Conservation (phyloP, 2,797 vertebrate species). For the Alexandromys oeconomus region DNA sequence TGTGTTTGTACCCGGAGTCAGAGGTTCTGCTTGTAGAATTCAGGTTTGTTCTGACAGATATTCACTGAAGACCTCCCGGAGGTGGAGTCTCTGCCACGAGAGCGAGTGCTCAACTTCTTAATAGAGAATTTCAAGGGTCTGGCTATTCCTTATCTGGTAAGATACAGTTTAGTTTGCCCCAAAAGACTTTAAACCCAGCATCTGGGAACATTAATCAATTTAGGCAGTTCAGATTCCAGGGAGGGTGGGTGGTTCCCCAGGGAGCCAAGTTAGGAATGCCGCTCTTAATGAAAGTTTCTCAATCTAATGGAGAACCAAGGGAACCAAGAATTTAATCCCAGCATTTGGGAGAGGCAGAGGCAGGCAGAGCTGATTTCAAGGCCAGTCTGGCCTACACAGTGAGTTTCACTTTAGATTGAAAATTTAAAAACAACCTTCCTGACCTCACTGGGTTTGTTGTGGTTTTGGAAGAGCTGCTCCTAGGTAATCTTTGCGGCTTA, state of each 20-base stretch:
- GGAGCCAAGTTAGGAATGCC: background rate
- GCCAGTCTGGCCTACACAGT: background rate
- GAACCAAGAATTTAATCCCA: background rate
- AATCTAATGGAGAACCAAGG: conserved; percentile 1
- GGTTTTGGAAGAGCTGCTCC: background rate
- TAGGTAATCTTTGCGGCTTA: background rate
- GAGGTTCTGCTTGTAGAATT: conserved; percentile 14
- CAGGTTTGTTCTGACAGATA: conserved; percentile 90
- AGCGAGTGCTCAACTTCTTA: conserved; percentile 95
- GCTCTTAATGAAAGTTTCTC: background rate
- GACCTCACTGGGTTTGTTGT: background rate
- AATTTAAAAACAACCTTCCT: background rate
- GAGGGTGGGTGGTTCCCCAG: background rate
- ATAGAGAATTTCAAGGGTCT: conserved; percentile 96
- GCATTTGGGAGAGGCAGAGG: background rate
- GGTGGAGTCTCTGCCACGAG: conserved; percentile 96
- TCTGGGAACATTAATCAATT: background rate
- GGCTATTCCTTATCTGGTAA: conserved; percentile 96
- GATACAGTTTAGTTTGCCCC: conserved; percentile 61
- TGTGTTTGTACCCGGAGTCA: background rate
- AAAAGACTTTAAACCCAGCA: background rate
- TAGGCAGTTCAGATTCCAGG: background rate
- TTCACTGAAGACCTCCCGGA: conserved; percentile 98
- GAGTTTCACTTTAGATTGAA: background rate
- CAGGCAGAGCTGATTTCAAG: background rate